Evolutionary conservation across 2,113 vertebrate genomes (phyloP).

Genomic region (Macrotis lagotis): DNA sequence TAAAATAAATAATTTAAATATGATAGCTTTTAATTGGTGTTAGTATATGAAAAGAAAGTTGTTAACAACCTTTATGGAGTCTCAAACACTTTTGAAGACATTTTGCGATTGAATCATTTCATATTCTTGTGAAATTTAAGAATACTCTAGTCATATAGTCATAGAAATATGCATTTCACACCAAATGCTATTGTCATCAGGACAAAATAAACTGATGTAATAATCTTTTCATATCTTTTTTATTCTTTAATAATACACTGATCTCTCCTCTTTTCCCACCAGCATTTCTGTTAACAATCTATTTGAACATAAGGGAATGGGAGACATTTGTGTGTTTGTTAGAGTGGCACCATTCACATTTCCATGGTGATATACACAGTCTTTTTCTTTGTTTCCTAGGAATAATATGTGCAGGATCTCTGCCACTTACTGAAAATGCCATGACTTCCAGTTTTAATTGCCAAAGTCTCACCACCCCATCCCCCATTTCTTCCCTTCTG

Average conservation of each 20-base stretch:
- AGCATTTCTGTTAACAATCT: conserved; percentile 60
- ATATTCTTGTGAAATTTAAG: conserved; percentile 17
- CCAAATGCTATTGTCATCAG: conserved; percentile 29
- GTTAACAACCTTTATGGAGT: not conserved
- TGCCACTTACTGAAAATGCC: conserved; percentile 73
- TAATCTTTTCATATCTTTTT: conserved; percentile 65
- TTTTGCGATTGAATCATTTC: conserved; percentile 37
- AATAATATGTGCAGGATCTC: conserved; percentile 76
- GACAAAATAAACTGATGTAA: not conserved
- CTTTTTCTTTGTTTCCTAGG: conserved; percentile 76
- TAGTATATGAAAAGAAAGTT: not conserved
- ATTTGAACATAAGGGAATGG: conserved; percentile 50
- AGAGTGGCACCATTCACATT: conserved; percentile 78
- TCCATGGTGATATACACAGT: conserved; percentile 75
- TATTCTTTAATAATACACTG: conserved; percentile 62
- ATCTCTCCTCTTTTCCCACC: conserved; percentile 64
- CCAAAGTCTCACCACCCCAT: conserved; percentile 55
- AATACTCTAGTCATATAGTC: not conserved
- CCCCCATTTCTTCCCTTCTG: conserved; percentile 60
- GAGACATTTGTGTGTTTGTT: conserved; percentile 26
- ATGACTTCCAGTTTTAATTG: conserved; percentile 77
- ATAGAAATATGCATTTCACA: conserved; percentile 34
- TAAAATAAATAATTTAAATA: not conserved
- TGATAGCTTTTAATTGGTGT: not conserved
- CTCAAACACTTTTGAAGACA: not conserved